phyloP scores from a whole-genome alignment of 2,888 invertebrate species.

The Caenorhabditis sulstoni region DNA sequence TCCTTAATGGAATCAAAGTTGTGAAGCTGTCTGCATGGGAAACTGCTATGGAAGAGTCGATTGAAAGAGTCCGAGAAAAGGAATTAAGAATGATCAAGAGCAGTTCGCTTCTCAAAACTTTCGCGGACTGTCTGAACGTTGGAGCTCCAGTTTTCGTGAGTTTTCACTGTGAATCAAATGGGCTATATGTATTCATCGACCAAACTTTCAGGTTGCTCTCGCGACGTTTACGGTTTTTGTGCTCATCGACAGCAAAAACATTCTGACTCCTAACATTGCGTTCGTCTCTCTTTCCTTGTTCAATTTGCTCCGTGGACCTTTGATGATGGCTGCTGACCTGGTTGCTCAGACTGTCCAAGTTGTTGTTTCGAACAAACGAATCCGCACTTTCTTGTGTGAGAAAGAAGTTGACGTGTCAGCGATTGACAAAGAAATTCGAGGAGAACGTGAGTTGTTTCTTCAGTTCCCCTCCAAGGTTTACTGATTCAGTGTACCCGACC shows the following conservation, averaged over 20 bases:
- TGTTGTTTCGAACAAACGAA: constrained; percentile 75
- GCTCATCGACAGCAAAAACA: constrained; percentile 68
- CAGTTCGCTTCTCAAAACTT: constrained; percentile 74
- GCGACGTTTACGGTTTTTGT: constrained; percentile 77
- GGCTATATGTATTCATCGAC: too few species aligned
- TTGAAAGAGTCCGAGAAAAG: constrained; percentile 65
- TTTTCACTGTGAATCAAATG: too few species aligned
- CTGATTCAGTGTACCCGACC: constrained; percentile 63
- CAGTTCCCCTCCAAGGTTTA: background rate
- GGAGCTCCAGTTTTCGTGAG: constrained; percentile 77
- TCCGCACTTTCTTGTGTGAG: constrained; percentile 74
- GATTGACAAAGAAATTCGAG: constrained; percentile 57
- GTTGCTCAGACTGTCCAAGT: constrained; percentile 78
- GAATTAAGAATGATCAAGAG: constrained; percentile 67
- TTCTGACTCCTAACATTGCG: constrained; percentile 84
- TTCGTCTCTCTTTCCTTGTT: constrained; percentile 97
- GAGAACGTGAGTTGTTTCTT: constrained; percentile 56
- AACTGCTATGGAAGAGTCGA: constrained; percentile 76
- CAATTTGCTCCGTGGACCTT: constrained; percentile 86
- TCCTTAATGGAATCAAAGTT: constrained; percentile 91
- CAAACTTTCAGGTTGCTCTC: constrained; percentile 71
- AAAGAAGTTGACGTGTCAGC: constrained; percentile 59
- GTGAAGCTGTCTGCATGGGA: constrained; percentile 83
- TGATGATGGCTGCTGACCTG: constrained; percentile 82
- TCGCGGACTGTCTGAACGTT: constrained; percentile 75